Evolutionary conservation across 2,888 invertebrate species (phyloP), one percentile per base, ranked within the genome.

Genomic region (Gandaritis pyraliata): DNA sequence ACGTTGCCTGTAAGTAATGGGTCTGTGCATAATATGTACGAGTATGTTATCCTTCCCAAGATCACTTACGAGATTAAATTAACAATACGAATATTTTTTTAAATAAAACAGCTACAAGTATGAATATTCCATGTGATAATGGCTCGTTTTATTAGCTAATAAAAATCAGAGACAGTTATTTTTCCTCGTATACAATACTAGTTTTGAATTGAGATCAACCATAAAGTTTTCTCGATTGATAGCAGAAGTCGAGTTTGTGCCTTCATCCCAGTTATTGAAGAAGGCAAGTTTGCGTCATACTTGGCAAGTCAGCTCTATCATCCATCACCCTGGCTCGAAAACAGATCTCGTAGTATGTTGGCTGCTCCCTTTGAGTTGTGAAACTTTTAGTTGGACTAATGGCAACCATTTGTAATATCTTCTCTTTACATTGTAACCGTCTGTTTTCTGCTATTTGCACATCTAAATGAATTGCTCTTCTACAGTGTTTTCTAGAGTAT

Each of bases 291-390:
- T n/a, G 29, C 39, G 36, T 52, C 52, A 33, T 38, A 41, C 36
- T 49, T 59, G 53, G 54, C 48, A 43, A 49, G 43, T 51, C n/a
- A 18, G 36, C 18, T 23, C 36, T 39, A 30, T 11, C 36, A 59
- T 59, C 59, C 59, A 49, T 59, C 53, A 54, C n/a, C 36, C 29
- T 11, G 29, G 48, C 41, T 36, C 23, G 41, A 41, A 51, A 58
- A 45, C 58, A 58, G 51, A 58, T 50, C 45, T 39, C 49, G n/a
- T 23, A 13, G 33, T 18, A 51, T 46, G 36, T 16, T 45, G 51
- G 45, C 38, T 36, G 50, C 50, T 46, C 23, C 43, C 43, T 53
- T 43, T 5, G 16, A 39, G 41, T 43, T 29, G 30, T 53, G 43
- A 30, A 41, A 43, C 30, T 53, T 53, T 50, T 10, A 50, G 38